These are phyloP conservation scores for Cyrtonyx montezumae DNA, from an alignment of 2,113 vertebrate species.

Conservation along the genomic window DNA sequence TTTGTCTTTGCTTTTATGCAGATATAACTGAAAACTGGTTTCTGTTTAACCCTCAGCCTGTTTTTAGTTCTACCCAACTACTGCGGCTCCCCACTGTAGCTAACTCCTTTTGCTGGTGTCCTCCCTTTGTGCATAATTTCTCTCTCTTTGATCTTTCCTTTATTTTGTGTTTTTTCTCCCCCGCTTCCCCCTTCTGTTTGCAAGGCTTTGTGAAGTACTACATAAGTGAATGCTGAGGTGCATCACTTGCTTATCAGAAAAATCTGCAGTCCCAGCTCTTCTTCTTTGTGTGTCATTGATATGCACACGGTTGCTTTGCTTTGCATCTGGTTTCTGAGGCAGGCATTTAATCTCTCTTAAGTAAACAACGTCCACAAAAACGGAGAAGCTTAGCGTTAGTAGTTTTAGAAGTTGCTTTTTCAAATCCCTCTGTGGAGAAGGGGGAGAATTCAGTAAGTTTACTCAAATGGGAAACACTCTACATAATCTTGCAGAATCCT, in stretches of 20 bases:
- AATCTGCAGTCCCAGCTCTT: not conserved
- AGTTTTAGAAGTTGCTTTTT: not conserved
- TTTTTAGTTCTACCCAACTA: not conserved
- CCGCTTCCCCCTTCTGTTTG: not conserved
- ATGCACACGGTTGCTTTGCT: not conserved
- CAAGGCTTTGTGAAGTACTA: not conserved
- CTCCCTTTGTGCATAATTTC: not conserved
- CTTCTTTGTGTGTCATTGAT: not conserved
- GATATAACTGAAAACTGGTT: not conserved
- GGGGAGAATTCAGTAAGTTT: slow-evolving; percentile 17
- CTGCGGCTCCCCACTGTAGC: not conserved
- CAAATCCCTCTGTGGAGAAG: not conserved
- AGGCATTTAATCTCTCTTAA: not conserved
- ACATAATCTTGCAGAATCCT: slow-evolving; percentile 52
- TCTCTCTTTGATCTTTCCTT: not conserved
- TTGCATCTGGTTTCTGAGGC: not conserved
- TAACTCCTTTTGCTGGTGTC: not conserved
- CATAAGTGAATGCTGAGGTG: not conserved
- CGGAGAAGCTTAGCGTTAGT: not conserved
- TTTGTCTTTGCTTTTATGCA: not conserved
- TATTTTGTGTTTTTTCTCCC: not conserved
- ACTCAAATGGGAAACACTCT: slow-evolving; percentile 16
- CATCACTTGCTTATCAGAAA: not conserved
- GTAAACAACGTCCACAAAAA: not conserved
- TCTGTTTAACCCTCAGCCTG: not conserved